A percentile compares a stretch with the other conserved stretches of the same genome.
Conservation (phyloP, 1,140 invertebrate species). For the Eriosoma lanigerum region DNA sequence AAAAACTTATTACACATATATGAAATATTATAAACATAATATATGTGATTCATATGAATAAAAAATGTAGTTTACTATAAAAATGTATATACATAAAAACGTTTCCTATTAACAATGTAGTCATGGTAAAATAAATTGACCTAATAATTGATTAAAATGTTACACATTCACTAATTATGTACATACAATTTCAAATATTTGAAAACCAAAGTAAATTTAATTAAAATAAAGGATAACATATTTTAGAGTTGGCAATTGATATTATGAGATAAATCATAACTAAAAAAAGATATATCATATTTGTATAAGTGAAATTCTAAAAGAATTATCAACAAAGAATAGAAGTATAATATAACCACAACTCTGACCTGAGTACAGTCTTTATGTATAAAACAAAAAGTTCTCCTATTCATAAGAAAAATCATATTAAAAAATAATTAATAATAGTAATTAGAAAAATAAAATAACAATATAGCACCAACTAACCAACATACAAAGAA, state of each 20-base stretch:
- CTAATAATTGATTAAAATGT: neutral
- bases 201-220: neutral
- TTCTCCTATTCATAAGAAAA: neutral
- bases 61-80: neutral
- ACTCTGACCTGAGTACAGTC: constrained; percentile 42
- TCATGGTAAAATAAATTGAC: constrained; percentile 31
- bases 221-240: neutral
- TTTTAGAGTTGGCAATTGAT: neutral
- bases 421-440: constrained; percentile 21
- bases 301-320: constrained; percentile 10
- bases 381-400: constrained; percentile 7
- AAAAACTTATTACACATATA: neutral
- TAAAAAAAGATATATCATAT: neutral
- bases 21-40: neutral
- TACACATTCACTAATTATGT: neutral
- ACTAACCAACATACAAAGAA: constrained; percentile 41
- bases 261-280: neutral
- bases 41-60: neutral
- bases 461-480: constrained; percentile 51
- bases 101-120: constrained; percentile 4
- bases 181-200: neutral
- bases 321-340: constrained; percentile 37
- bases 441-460: constrained; percentile 31
- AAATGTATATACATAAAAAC: neutral
- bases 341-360: constrained; percentile 46